Percentiles rank a stretch among this genome's conserved stretches.
Evolutionary conservation across 2,113 vertebrate species (phyloP).

Genomic region (Microcebus griseorufus): DNA sequence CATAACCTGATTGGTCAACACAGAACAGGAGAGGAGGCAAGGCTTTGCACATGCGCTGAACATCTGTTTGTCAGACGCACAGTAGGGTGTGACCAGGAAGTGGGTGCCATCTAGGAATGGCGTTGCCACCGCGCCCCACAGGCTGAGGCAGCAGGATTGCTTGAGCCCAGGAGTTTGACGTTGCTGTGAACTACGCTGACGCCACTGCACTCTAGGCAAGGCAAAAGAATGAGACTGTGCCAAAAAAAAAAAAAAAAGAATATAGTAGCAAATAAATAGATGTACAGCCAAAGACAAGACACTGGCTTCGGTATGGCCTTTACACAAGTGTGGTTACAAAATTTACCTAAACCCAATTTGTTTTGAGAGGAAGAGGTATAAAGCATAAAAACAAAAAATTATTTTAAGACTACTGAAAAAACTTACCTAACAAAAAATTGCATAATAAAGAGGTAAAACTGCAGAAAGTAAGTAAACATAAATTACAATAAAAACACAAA

Average conservation of each 20-base stretch:
- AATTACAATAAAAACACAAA: neutral
- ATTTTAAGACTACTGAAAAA: constrained; percentile 52
- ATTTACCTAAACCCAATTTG: neutral
- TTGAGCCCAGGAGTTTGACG: too few relatives aligned
- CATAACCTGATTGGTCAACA: too few relatives aligned
- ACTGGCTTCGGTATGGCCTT: neutral
- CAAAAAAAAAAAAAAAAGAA: neutral
- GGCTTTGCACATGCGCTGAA: too few relatives aligned
- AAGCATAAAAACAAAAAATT: constrained; percentile 39
- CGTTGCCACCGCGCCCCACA: too few relatives aligned
- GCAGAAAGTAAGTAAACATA: constrained; percentile 23
- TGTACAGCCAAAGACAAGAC: neutral
- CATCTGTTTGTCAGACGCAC: too few relatives aligned
- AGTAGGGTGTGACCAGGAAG: too few relatives aligned
- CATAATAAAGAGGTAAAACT: neutral
- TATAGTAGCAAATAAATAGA: neutral
- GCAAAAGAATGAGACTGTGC: too few relatives aligned
- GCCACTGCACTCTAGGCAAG: too few relatives aligned
- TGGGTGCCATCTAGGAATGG: too few relatives aligned
- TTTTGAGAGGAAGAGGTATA: constrained; percentile 28
- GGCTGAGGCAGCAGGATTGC: too few relatives aligned
- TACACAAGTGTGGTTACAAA: neutral
- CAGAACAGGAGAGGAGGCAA: too few relatives aligned
- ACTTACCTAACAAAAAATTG: constrained; percentile 5
- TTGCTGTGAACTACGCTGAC: too few relatives aligned